Evolutionary conservation across 1,140 invertebrate species (phyloP), one percentile per base, ranked within the genome.

Genomic region (Sminthurinus signatus): DNA sequence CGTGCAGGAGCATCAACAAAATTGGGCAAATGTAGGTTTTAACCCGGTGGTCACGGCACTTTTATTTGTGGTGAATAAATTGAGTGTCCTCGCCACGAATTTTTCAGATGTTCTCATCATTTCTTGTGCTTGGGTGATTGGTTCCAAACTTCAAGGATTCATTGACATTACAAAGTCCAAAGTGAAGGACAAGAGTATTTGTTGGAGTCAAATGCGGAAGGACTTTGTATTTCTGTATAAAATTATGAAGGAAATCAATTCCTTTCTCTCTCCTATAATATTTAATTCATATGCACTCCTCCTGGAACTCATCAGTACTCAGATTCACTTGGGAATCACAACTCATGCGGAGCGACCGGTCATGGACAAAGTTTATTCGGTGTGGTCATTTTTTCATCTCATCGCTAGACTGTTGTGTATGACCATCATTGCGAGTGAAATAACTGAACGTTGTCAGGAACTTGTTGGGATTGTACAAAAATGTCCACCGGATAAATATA

Each of bases 371-470:
- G 19, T 64, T 42, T 64, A 64, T 19, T 29, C 43, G 5, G 19
- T 32, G 17, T 64, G 62, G 62, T 58, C 54, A 12, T 64, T 64
- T 36, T 0, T 42, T 21, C 62, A 64, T n/a, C 14, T 64, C 12
- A 28, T 64, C 2, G 31, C 50, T 1, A 17, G 62, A 44, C 56
- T 58, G 19, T 36, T 58, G 19, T 2, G 39, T 0, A 1, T 57
- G 19, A 56, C 52, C 14, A n/a, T 63, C 10, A 31, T 42, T 12
- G 31, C 36, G 27, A 36, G 31, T 23, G 29, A 43, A 23, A 48
- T 63, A 36, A 21, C 29, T 36, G 61, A 63, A 12, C 4, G 31
- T n/a, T 27, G 48, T 12, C 28, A 57, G 8, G 42, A 19, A 31
- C 32, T 63, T 12, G 17, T 63, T n/a, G n/a, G 19, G 1, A 39